A percentile compares a stretch with the other conserved stretches of the same genome.
These are phyloP conservation scores for Hydrophis major DNA, from an alignment of 2,797 vertebrate species.

Conservation along the genomic window DNA sequence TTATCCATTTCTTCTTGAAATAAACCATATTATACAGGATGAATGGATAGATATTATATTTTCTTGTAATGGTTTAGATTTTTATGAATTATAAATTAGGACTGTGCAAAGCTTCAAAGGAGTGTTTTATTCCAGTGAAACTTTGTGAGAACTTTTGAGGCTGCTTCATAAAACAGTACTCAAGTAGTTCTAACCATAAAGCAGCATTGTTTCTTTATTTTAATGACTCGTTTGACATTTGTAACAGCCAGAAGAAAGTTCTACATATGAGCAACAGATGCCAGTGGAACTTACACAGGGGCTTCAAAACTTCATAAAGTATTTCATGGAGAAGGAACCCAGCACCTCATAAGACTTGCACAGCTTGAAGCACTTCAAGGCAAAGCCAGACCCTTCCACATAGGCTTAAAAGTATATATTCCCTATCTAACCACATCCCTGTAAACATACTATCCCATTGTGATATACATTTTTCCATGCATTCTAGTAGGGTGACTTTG, in stretches of 20 bases:
- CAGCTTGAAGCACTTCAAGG: neutral
- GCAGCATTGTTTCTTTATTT: neutral
- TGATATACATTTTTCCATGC: neutral
- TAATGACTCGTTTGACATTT: neutral
- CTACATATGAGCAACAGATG: neutral
- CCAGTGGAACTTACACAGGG: neutral
- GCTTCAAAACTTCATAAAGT: neutral
- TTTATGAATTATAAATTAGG: neutral
- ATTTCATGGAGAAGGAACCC: neutral
- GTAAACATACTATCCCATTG: neutral
- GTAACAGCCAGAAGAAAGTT: neutral
- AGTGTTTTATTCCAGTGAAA: neutral
- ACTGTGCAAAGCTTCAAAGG: neutral
- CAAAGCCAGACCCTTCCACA: neutral
- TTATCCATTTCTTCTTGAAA: neutral
- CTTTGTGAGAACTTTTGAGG: neutral
- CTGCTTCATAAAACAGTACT: neutral
- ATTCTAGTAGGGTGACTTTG: neutral
- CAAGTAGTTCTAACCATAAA: neutral
- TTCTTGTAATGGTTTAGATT: neutral
- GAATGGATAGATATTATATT: neutral
- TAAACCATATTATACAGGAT: neutral
- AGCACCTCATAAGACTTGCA: neutral
- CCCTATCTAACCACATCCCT: neutral
- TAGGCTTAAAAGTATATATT: neutral